phyloP scores from a whole-genome alignment of 2,797 vertebrate species.

The Enteromius paludinosus region DNA sequence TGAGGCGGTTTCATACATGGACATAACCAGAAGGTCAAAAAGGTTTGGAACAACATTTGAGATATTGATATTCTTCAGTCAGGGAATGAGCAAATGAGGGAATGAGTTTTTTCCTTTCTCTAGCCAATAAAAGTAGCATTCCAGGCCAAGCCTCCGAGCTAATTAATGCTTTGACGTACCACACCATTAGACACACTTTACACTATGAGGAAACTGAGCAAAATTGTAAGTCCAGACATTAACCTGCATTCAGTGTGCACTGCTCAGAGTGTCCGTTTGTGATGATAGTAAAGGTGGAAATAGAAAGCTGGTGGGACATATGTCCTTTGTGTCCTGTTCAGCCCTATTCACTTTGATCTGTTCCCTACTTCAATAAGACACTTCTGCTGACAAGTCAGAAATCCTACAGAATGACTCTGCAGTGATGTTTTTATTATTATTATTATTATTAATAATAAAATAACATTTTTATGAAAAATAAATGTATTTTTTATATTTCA shows the following conservation, averaged over 20 bases:
- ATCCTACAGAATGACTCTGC: background rate
- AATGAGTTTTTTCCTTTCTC: background rate
- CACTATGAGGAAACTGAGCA: background rate
- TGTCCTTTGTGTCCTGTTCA: background rate
- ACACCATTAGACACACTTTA: background rate
- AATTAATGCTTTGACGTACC: background rate
- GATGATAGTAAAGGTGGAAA: background rate
- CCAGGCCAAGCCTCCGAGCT: background rate
- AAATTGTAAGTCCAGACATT: background rate
- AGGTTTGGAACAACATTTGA: background rate
- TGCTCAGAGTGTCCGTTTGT: background rate
- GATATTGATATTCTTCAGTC: background rate
- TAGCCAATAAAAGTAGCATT: background rate
- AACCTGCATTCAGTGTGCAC: background rate
- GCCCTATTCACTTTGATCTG: background rate
- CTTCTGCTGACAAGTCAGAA: background rate
- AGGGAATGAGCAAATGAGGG: background rate
- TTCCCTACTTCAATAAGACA: background rate
- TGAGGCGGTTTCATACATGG: background rate
- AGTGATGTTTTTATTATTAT: too few species aligned
- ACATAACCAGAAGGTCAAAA: background rate
- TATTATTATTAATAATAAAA: too few species aligned
- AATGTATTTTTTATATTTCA: background rate
- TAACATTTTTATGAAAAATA: too few species aligned
- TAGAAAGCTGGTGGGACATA: background rate